Evolutionary conservation across 2,797 vertebrate species (phyloP).

Genomic region (Selene dorsalis): DNA sequence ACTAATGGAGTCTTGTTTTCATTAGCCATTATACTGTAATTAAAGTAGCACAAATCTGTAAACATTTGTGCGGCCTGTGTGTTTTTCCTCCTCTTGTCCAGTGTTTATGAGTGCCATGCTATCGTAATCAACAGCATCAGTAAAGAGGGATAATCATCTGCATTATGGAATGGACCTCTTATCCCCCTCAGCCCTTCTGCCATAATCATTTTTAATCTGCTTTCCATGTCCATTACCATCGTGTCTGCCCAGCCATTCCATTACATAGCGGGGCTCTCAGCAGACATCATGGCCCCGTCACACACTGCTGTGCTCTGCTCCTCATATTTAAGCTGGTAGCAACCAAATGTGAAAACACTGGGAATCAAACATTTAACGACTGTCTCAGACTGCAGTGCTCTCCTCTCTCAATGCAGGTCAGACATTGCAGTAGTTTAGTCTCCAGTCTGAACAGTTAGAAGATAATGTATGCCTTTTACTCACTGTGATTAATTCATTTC

Average conservation of each 20-base stretch:
- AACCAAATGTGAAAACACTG: conserved; percentile 7
- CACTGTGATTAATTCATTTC: too few species aligned
- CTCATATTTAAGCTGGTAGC: neutral
- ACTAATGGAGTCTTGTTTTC: conserved; percentile 3
- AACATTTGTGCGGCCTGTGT: conserved; percentile 9
- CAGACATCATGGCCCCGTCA: conserved; percentile 6
- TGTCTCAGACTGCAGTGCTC: neutral
- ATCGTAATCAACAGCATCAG: conserved; percentile 61
- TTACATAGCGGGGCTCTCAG: neutral
- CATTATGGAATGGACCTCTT: conserved; percentile 72
- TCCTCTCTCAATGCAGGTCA: neutral
- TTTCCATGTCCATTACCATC: conserved; percentile 77
- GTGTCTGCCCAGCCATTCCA: conserved; percentile 40
- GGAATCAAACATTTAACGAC: conserved; percentile 12
- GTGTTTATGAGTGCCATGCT: conserved; percentile 27
- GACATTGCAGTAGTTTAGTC: neutral
- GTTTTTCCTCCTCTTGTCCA: conserved; percentile 7
- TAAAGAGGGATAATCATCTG: conserved; percentile 68
- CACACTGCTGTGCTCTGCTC: neutral
- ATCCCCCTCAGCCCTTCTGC: conserved; percentile 66
- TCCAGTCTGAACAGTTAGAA: neutral
- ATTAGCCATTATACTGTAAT: conserved; percentile 33
- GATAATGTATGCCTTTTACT: neutral
- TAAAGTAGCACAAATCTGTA: conserved; percentile 23
- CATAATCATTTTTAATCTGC: conserved; percentile 82